These are phyloP conservation scores for Balaeniceps rex DNA, from an alignment of 2,113 vertebrate genomes.

Conservation along the genomic window DNA sequence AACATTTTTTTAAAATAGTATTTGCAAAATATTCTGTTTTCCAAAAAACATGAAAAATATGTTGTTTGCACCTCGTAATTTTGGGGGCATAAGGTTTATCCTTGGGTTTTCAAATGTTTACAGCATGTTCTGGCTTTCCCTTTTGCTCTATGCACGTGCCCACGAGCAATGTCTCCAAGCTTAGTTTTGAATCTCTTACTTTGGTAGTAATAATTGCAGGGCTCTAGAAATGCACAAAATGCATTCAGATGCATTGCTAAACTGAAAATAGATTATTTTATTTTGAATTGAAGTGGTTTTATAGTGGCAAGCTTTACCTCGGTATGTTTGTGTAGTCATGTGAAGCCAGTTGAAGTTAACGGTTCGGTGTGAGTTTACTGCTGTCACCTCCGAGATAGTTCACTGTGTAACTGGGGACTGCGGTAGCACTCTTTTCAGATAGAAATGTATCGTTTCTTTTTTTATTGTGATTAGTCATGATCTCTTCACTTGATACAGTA, in stretches of 20 bases:
- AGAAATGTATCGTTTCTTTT: neutral
- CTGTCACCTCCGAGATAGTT: rapidly evolving
- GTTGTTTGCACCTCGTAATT: rapidly evolving
- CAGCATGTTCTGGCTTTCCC: neutral
- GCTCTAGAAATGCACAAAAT: neutral
- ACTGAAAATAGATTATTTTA: neutral
- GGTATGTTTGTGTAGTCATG: neutral
- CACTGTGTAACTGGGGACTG: neutral
- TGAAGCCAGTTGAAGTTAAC: neutral
- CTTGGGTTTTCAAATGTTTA: neutral
- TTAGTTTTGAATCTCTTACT: neutral
- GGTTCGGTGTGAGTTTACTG: neutral
- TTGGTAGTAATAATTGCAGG: neutral
- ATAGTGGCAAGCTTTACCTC: neutral
- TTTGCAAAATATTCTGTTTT: neutral
- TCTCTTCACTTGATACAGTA: neutral
- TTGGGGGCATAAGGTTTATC: neutral
- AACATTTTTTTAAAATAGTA: neutral
- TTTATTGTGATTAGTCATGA: neutral
- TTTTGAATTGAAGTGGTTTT: neutral
- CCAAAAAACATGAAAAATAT: neutral
- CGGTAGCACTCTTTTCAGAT: neutral
- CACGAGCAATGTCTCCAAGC: neutral
- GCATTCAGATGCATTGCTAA: neutral
- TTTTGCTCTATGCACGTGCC: rapidly evolving